Conservation (phyloP, 2,888 invertebrate genomes). For the Neoscelio sp. region DNA sequence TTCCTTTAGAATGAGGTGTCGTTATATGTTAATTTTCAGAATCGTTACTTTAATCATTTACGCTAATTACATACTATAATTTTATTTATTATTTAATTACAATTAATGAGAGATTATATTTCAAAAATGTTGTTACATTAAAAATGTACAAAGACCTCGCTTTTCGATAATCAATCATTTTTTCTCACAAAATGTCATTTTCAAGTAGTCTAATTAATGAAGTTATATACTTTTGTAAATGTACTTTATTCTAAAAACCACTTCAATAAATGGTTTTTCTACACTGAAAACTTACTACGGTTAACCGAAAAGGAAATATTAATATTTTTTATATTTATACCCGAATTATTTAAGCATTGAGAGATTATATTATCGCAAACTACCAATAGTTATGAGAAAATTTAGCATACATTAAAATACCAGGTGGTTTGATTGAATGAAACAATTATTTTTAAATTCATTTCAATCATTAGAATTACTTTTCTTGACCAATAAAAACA, state of each 20-base stretch:
- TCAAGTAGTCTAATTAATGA: too few species aligned
- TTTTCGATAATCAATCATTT: too few species aligned
- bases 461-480: background rate
- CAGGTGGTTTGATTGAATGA: too few species aligned
- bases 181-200: background rate
- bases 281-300: background rate
- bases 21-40: background rate
- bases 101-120: too few species aligned
- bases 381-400: too few species aligned
- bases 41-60: background rate
- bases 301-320: background rate
- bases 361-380: too few species aligned
- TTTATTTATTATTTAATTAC: background rate
- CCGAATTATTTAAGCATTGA: too few species aligned
- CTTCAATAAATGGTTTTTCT: background rate
- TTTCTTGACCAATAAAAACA: too few species aligned
- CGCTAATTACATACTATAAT: background rate
- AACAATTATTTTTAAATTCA: too few species aligned
- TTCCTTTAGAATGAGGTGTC: background rate
- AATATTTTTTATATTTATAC: background rate
- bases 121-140: too few species aligned
- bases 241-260: background rate
- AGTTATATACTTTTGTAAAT: background rate
- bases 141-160: too few species aligned
- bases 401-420: too few species aligned